phyloP scores from a whole-genome alignment of 2,888 invertebrate species.

The Latrodectus elegans region DNA sequence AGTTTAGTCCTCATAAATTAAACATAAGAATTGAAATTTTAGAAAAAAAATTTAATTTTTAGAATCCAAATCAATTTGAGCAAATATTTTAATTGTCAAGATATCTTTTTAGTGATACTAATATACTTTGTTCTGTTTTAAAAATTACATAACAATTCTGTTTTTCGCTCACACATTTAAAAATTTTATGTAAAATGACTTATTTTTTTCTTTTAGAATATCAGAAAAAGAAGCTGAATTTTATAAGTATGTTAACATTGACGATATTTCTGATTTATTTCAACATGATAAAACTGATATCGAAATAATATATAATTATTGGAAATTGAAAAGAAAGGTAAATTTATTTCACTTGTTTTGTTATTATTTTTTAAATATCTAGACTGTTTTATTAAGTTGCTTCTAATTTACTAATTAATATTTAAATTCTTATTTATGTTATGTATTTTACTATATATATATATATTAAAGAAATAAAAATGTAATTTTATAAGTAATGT shows the following conservation, averaged over 20 bases:
- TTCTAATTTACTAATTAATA: not conserved
- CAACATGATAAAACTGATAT: conserved; percentile 90
- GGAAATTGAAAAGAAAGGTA: conserved; percentile 91
- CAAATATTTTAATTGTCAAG: no score
- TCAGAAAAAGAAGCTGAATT: conserved; percentile 89
- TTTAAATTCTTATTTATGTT: not conserved
- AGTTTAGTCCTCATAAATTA: no score
- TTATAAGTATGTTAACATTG: conserved; percentile 89
- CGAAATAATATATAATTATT: conserved; percentile 92
- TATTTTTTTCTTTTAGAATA: conserved; percentile 72
- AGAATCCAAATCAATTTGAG: no score
- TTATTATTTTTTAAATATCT: not conserved
- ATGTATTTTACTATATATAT: no score
- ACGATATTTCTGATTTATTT: conserved; percentile 85
- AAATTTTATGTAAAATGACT: no score
- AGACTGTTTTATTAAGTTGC: not conserved
- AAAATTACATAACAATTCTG: no score
- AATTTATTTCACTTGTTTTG: not conserved
- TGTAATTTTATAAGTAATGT: not conserved
- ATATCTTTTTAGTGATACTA: no score
- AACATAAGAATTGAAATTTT: no score
- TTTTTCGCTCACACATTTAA: no score
- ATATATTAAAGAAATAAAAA: not conserved
- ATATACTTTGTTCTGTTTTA: no score
- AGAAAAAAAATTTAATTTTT: no score